These are phyloP conservation scores for Mizuhopecten yessoensis DNA, from an alignment of 1,140 invertebrate genomes.

Conservation along the genomic window DNA sequence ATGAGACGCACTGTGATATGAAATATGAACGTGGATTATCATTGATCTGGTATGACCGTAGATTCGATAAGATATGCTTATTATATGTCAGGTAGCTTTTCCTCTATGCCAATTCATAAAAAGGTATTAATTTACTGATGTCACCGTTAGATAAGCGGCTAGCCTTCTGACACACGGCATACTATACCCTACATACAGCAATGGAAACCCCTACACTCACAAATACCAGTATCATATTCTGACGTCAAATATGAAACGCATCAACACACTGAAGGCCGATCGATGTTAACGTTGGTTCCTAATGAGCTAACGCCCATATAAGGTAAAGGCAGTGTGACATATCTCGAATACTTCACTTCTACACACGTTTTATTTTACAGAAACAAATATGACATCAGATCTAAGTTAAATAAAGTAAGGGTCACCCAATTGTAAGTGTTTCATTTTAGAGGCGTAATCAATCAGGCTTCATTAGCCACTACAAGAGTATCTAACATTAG, in stretches of 20 bases:
- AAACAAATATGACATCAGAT: too few relatives aligned
- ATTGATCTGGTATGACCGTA: slow-evolving; percentile 15
- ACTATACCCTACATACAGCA: slow-evolving; percentile 27
- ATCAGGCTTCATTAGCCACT: too few relatives aligned
- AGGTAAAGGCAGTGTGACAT: not conserved
- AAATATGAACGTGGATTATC: slow-evolving; percentile 39
- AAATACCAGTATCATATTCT: slow-evolving; percentile 39
- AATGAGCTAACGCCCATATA: slow-evolving; percentile 1
- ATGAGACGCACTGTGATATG: not conserved
- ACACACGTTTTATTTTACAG: too few relatives aligned
- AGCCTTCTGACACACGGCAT: slow-evolving; percentile 23
- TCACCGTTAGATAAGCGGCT: not conserved
- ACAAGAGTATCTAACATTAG: too few relatives aligned
- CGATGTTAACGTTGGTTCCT: not conserved
- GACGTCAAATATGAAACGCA: not conserved
- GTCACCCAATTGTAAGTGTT: too few relatives aligned
- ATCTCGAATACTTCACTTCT: not conserved
- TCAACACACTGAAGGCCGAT: slow-evolving; percentile 11
- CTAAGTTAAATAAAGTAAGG: too few relatives aligned
- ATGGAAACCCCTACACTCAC: slow-evolving; percentile 10
- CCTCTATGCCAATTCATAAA: slow-evolving; percentile 32
- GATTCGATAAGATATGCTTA: slow-evolving; percentile 39
- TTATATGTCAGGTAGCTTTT: slow-evolving; percentile 27
- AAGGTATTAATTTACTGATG: slow-evolving; percentile 39
- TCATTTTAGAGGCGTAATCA: too few relatives aligned